These are phyloP conservation scores for Pluvialis apricaria DNA, from an alignment of 2,113 vertebrate genomes.

Conservation along the genomic window DNA sequence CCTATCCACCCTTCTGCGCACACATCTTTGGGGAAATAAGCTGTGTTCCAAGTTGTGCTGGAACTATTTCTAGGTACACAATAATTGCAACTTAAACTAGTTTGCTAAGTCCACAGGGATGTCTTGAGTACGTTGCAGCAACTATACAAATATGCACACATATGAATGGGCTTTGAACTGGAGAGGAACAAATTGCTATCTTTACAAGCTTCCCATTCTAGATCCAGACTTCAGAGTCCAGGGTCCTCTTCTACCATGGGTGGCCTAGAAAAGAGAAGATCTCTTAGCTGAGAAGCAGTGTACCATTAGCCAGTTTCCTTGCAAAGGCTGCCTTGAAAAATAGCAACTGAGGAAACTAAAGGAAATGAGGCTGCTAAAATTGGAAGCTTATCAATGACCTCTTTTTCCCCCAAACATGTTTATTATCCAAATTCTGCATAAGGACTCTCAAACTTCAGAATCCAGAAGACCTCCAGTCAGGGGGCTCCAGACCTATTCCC, in stretches of 20 bases:
- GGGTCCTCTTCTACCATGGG: background rate
- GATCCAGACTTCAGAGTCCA: background rate
- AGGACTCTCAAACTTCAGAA: background rate
- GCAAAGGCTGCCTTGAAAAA: background rate
- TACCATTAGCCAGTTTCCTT: background rate
- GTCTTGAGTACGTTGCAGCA: background rate
- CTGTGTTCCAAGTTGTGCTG: background rate
- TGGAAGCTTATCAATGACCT: background rate
- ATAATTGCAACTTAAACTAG: background rate
- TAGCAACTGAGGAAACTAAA: background rate
- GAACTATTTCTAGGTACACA: background rate
- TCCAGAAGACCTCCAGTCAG: background rate
- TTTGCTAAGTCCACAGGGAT: background rate
- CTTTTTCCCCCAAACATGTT: background rate
- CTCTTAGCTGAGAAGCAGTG: background rate
- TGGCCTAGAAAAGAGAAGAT: background rate
- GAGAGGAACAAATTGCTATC: background rate
- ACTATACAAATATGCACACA: background rate
- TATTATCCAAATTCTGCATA: background rate
- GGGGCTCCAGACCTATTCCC: background rate
- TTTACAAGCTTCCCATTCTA: background rate
- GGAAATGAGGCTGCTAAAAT: background rate
- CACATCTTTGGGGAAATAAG: background rate
- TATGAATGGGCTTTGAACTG: background rate
- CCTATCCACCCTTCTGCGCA: background rate